phyloP scores from a whole-genome alignment of 1,140 invertebrate species.

The Heliconius congener region DNA sequence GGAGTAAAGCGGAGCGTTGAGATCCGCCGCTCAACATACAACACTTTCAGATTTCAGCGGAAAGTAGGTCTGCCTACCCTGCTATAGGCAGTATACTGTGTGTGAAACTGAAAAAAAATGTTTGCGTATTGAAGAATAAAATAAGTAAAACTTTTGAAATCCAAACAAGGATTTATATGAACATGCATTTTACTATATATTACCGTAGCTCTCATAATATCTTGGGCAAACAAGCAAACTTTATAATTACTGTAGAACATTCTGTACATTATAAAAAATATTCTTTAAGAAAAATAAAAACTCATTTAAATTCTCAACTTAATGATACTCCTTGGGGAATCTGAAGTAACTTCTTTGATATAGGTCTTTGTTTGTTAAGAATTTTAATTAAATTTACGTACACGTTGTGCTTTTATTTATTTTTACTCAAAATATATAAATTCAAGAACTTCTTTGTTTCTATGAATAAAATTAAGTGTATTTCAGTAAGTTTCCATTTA shows the following conservation, averaged over 20 bases:
- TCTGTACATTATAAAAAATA: neutral
- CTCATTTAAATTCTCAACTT: slow-evolving; percentile 11
- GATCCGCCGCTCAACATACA: too few species aligned
- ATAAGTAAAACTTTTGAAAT: too few species aligned
- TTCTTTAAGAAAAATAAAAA: slow-evolving; percentile 15
- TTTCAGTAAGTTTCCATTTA: neutral
- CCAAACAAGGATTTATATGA: neutral
- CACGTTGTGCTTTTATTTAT: slow-evolving; percentile 1
- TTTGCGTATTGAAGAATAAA: too few species aligned
- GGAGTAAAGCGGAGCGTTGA: too few species aligned
- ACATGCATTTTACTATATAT: neutral
- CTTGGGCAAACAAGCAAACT: neutral
- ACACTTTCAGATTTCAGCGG: too few species aligned
- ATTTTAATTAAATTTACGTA: slow-evolving; percentile 7
- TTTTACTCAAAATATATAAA: slow-evolving; percentile 7
- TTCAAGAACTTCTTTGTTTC: neutral
- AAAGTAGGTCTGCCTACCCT: too few species aligned
- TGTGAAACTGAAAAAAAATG: too few species aligned
- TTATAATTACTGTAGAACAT: slow-evolving; percentile 14
- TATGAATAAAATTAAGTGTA: neutral
- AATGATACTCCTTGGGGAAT: neutral
- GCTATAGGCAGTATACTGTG: too few species aligned
- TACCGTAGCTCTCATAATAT: neutral
- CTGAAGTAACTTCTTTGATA: slow-evolving; percentile 11
- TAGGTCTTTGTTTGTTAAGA: slow-evolving; percentile 8